A percentile compares a stretch with the other conserved stretches of the same genome.
phyloP scores from a whole-genome alignment of 2,797 vertebrate species.

The Adrianichthys oophorus region DNA sequence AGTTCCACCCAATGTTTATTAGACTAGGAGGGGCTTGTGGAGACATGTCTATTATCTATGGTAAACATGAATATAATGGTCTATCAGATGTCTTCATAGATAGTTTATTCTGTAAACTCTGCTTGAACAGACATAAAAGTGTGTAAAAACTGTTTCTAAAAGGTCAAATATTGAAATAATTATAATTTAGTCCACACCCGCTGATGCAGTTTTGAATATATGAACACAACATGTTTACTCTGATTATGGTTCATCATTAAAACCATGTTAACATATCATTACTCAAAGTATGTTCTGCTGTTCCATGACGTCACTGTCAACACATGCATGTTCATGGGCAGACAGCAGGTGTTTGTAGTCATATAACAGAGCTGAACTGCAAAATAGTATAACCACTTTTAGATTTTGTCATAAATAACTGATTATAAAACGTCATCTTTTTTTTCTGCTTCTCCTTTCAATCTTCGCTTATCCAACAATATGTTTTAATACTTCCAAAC shows the following conservation, averaged over 20 bases:
- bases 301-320: conserved; percentile 56
- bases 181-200: neutral
- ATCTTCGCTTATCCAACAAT: no score
- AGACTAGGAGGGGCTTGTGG: conserved; percentile 10
- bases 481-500: no score
- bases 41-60: conserved; percentile 20
- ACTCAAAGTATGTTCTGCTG: conserved; percentile 60
- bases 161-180: neutral
- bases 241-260: conserved; percentile 33
- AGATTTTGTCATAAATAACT: no score
- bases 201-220: neutral
- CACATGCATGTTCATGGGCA: conserved; percentile 20
- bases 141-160: conserved; percentile 2
- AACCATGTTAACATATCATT: conserved; percentile 46
- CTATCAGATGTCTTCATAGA: neutral
- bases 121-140: neutral
- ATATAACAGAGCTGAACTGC: conserved; percentile 19
- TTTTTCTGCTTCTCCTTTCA: no score
- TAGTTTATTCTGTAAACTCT: conserved; percentile 2
- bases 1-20: conserved; percentile 40
- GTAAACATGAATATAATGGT: conserved; percentile 10
- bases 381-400: conserved; percentile 5
- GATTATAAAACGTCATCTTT: no score
- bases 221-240: conserved; percentile 6
- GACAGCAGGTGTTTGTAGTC: conserved; percentile 53